Conservation (phyloP, 2,113 vertebrate species). For the Corythornis cristatus region DNA sequence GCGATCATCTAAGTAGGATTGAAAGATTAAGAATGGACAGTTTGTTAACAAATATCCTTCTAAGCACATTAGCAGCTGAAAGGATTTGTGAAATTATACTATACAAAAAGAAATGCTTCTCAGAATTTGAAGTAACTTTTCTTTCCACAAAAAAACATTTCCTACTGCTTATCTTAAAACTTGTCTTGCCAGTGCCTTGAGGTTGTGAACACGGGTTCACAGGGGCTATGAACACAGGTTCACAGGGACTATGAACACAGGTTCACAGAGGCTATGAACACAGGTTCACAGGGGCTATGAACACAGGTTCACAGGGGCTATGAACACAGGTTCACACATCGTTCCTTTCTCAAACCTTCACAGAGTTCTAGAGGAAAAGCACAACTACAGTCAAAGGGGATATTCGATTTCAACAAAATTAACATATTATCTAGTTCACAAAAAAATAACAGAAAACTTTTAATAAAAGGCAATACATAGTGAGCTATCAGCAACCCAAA, state of each 20-base stretch:
- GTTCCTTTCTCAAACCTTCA: neutral
- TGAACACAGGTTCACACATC: neutral
- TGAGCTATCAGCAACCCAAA: conserved; percentile 13
- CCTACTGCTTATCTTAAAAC: neutral
- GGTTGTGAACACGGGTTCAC: neutral
- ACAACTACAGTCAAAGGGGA: neutral
- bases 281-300: neutral
- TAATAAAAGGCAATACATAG: neutral
- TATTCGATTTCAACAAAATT: conserved; percentile 18
- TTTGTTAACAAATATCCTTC: conserved; percentile 36
- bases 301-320: neutral
- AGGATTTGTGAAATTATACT: conserved; percentile 11
- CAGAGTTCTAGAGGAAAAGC: conserved; percentile 10
- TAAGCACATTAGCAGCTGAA: conserved; percentile 35
- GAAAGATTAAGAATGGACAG: conserved; percentile 33
- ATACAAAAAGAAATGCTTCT: conserved; percentile 12
- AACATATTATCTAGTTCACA: neutral
- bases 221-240: neutral
- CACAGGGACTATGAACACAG: neutral
- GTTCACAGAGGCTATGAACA: neutral
- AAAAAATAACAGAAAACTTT: neutral
- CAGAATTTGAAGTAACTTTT: conserved; percentile 24
- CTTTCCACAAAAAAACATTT: conserved; percentile 1
- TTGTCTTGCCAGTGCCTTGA: neutral
- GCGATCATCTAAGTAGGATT: neutral